These are phyloP conservation scores for Crotalus tigris DNA, from an alignment of 2,113 vertebrate species.

Conservation along the genomic window DNA sequence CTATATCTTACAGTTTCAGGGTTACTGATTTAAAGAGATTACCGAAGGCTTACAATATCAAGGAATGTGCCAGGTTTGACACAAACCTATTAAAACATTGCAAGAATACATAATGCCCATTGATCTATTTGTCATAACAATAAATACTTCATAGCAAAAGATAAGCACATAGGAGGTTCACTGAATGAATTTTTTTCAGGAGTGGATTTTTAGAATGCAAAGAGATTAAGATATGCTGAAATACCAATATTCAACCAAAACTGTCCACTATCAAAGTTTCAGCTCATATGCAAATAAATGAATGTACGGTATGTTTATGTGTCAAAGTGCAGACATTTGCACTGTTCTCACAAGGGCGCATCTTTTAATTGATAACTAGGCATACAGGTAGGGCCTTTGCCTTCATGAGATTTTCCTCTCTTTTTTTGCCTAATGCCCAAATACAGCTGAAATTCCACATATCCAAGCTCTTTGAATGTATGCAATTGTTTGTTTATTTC, in stretches of 20 bases:
- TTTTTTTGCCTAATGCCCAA: not conserved
- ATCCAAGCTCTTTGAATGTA: not conserved
- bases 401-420: not conserved
- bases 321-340: not conserved
- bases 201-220: not conserved
- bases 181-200: not conserved
- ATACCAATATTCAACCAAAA: not conserved
- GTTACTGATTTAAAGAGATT: constrained; percentile 35
- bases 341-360: not conserved
- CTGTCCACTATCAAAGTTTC: not conserved
- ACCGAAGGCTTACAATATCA: not conserved
- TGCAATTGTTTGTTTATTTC: not conserved
- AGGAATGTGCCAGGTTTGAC: not conserved
- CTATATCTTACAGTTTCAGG: constrained; percentile 33
- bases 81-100: constrained; percentile 1
- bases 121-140: not conserved
- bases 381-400: not conserved
- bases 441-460: not conserved
- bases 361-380: not conserved
- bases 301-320: not conserved
- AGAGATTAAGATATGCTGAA: not conserved
- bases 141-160: not conserved
- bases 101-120: not conserved
- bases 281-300: not conserved
- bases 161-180: not conserved